Percentiles rank a stretch among this genome's conserved stretches.
Conservation (phyloP, 2,113 vertebrate species). For the Galbula dea region DNA sequence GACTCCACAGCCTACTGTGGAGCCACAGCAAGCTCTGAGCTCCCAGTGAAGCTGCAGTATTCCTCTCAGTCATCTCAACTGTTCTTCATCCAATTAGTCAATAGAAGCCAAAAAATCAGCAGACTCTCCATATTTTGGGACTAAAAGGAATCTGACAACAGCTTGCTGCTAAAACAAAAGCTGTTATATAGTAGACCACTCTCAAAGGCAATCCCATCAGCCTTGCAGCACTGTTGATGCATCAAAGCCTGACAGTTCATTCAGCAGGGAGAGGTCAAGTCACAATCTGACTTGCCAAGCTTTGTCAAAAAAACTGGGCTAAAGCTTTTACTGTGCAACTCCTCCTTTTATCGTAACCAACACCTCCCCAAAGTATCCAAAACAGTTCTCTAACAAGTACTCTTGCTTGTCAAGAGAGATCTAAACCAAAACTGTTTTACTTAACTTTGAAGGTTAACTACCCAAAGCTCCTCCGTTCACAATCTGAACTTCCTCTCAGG, state of each 20-base stretch:
- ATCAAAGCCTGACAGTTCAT: not conserved
- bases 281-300: not conserved
- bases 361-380: not conserved
- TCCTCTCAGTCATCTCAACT: not conserved
- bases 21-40: not conserved
- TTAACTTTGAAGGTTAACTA: not conserved
- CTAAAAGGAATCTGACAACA: not conserved
- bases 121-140: not conserved
- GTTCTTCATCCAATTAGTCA: not conserved
- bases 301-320: not conserved
- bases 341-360: not conserved
- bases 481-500: not conserved
- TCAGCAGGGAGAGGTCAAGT: not conserved
- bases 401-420: not conserved
- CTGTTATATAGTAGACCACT: not conserved
- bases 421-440: not conserved
- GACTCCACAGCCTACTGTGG: not conserved
- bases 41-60: not conserved
- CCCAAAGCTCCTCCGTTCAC: not conserved
- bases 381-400: not conserved
- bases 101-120: not conserved
- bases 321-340: not conserved
- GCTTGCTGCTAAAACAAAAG: not conserved
- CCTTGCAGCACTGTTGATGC: not conserved
- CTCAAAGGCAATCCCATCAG: not conserved